Percentiles rank a stretch among this genome's conserved stretches.
These are phyloP conservation scores for Indicator indicator DNA, from an alignment of 2,113 vertebrate species.

Conservation along the genomic window DNA sequence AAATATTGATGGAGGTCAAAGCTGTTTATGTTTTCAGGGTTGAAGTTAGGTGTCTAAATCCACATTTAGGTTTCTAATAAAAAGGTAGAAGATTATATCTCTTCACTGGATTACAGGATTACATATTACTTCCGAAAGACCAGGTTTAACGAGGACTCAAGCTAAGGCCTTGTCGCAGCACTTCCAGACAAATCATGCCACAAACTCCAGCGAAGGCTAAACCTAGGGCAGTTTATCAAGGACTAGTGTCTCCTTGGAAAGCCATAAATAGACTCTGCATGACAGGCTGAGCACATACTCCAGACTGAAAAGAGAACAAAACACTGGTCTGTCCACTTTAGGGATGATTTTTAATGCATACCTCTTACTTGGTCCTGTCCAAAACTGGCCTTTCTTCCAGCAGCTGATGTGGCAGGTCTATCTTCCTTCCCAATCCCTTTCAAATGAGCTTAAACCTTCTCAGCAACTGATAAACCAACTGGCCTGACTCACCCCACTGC, in stretches of 20 bases:
- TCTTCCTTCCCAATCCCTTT: neutral
- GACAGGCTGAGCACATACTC: neutral
- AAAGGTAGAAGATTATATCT: fast-evolving
- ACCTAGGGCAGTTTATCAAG: neutral
- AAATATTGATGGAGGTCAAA: neutral
- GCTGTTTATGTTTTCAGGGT: neutral
- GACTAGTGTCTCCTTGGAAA: neutral
- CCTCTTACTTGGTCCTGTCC: neutral
- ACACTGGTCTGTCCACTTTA: fast-evolving
- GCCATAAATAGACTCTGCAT: fast-evolving
- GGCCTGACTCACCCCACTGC: neutral
- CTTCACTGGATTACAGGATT: neutral
- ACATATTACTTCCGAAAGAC: fast-evolving
- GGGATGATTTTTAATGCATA: fast-evolving
- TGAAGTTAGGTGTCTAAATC: neutral
- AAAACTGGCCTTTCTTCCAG: neutral
- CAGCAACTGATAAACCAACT: neutral
- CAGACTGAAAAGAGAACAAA: neutral
- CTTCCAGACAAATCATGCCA: neutral
- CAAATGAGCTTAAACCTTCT: neutral
- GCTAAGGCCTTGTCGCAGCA: neutral
- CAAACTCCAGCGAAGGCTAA: neutral
- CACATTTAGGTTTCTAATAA: neutral
- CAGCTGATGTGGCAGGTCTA: fast-evolving
- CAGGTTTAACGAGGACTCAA: fast-evolving